Percentiles rank a stretch among this genome's conserved stretches.
Evolutionary conservation across 2,797 vertebrate genomes (phyloP).

Genomic region (Sebastes flavidus): DNA sequence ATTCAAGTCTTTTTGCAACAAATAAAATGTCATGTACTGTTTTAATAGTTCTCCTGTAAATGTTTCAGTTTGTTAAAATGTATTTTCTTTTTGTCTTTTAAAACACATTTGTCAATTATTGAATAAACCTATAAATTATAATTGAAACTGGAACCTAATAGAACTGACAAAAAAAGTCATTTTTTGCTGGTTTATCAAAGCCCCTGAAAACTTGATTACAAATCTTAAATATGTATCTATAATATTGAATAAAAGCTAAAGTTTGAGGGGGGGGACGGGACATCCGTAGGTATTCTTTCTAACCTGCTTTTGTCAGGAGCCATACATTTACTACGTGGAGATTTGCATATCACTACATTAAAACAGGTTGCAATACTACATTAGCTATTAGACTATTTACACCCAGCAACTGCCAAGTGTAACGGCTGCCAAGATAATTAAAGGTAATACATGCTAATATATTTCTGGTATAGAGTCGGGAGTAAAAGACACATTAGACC

Average conservation of each 20-base stretch:
- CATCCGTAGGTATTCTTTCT: not conserved
- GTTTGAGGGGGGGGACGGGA: rapidly evolving
- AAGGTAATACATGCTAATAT: not conserved
- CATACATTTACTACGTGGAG: not conserved
- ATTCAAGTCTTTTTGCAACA: not conserved
- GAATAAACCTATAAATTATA: not conserved
- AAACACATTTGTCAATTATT: not conserved
- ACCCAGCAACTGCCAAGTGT: not conserved
- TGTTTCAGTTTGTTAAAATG: not conserved
- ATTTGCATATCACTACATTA: not conserved
- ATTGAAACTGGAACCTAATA: not conserved
- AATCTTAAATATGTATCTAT: not conserved
- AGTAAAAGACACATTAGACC: not conserved
- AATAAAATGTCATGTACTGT: not conserved
- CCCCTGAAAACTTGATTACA: not conserved
- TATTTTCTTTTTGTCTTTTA: not conserved
- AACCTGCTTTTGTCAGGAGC: not conserved
- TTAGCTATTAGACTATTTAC: not conserved
- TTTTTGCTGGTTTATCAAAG: not conserved
- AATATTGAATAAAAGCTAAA: not conserved
- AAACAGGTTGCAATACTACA: not conserved
- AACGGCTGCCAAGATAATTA: not conserved
- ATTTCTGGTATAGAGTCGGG: not conserved
- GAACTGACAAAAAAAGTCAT: not conserved
- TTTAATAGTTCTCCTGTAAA: not conserved